These are phyloP conservation scores for Charadrius vociferus DNA, from an alignment of 2,113 vertebrate species.

Conservation along the genomic window DNA sequence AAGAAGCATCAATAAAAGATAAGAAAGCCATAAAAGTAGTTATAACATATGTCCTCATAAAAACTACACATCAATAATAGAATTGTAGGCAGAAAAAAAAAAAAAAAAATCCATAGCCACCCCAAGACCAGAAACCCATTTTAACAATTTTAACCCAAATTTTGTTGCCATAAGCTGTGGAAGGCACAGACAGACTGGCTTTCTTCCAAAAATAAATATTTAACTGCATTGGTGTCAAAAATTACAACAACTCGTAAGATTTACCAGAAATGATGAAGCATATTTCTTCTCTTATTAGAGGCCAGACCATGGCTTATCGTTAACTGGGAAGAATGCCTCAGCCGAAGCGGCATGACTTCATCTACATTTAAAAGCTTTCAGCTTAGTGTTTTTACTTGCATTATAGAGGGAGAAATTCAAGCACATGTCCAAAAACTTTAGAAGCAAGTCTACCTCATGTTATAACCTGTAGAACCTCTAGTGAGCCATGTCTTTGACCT, in stretches of 20 bases:
- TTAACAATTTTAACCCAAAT: not conserved
- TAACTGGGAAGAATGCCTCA: slow-evolving; percentile 1
- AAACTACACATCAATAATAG: slow-evolving; percentile 20
- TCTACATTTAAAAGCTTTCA: slow-evolving; percentile 24
- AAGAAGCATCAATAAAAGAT: slow-evolving; percentile 54
- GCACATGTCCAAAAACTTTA: not conserved
- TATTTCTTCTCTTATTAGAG: not conserved
- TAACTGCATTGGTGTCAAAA: slow-evolving; percentile 16
- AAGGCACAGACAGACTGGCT: not conserved
- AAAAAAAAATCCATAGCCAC: not conserved
- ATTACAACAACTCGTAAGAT: not conserved
- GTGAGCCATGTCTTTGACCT: not conserved
- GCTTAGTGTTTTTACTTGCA: slow-evolving; percentile 3
- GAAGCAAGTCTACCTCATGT: not conserved
- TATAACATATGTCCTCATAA: slow-evolving; percentile 41
- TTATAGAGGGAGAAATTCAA: not conserved
- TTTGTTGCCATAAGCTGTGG: not conserved
- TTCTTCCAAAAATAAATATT: slow-evolving; percentile 10
- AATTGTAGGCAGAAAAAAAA: not conserved
- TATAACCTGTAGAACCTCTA: not conserved
- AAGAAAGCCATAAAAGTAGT: slow-evolving; percentile 30
- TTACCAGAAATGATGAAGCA: slow-evolving; percentile 35
- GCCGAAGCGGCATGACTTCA: slow-evolving; percentile 16
- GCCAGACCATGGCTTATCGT: not conserved
- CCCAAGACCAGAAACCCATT: not conserved